Evolutionary conservation across 1,140 invertebrate species (phyloP).

Genomic region (Caenorhabditis briggsae): DNA sequence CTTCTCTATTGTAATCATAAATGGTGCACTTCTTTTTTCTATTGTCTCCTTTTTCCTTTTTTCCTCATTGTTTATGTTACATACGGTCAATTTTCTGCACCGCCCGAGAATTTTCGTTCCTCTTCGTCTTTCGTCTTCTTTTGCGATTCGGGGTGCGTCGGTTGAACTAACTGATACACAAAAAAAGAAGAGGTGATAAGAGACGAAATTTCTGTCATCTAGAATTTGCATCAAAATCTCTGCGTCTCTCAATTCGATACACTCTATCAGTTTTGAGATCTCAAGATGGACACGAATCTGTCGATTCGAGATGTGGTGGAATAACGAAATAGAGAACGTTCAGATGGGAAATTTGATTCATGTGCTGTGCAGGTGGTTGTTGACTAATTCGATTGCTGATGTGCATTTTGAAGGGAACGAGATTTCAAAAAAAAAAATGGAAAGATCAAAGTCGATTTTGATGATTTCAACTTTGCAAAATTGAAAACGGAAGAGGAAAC

Average conservation of each 20-base stretch:
- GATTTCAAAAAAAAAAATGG: background rate
- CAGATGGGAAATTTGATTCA: background rate
- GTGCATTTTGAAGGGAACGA: slow-evolving; percentile 4
- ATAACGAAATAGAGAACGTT: slow-evolving; percentile 15
- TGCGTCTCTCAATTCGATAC: background rate
- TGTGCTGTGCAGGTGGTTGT: slow-evolving; percentile 3
- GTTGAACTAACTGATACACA: background rate
- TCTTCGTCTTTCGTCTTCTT: background rate
- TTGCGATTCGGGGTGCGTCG: background rate
- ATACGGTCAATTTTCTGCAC: too few species aligned
- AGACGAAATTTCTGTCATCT: background rate
- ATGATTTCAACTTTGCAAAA: too few species aligned
- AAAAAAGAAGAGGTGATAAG: slow-evolving; percentile 26
- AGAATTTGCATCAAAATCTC: slow-evolving; percentile 48
- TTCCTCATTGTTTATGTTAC: too few species aligned
- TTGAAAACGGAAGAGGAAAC: too few species aligned
- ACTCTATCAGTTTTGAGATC: background rate
- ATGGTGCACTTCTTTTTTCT: too few species aligned
- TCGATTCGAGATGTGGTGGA: background rate
- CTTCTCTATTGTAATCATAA: too few species aligned
- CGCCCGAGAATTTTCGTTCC: too few species aligned
- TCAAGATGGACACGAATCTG: background rate
- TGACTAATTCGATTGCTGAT: background rate
- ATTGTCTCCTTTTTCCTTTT: too few species aligned
- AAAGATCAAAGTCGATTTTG: too few species aligned